Percentiles rank a stretch among this genome's conserved stretches.
phyloP scores from a whole-genome alignment of 2,113 vertebrate genomes.

The Globicephala melas region DNA sequence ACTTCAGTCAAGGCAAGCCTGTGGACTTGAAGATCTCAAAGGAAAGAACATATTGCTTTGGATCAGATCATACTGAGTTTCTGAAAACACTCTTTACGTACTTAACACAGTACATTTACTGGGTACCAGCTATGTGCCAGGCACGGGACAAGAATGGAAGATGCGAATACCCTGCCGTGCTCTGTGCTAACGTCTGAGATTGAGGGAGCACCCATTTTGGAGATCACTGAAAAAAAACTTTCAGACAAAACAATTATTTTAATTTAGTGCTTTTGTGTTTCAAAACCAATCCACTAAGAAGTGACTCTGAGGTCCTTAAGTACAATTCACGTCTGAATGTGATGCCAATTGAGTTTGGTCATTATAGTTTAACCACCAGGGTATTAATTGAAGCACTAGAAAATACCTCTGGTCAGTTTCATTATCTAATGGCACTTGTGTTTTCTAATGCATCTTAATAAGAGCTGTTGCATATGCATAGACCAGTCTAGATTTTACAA shows the following conservation, averaged over 20 bases:
- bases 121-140: neutral
- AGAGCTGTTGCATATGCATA: constrained; percentile 64
- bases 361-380: neutral
- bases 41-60: neutral
- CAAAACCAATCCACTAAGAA: constrained; percentile 59
- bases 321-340: constrained; percentile 53
- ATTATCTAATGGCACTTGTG: constrained; percentile 69
- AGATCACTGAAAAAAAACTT: neutral
- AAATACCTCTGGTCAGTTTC: constrained; percentile 50
- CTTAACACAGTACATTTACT: accelerated
- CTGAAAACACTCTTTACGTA: neutral
- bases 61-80: neutral
- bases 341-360: neutral
- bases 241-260: constrained; percentile 37
- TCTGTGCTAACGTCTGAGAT: neutral
- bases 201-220: neutral
- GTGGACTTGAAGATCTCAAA: neutral
- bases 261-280: constrained; percentile 60
- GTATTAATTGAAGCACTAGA: constrained; percentile 46
- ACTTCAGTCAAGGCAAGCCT: neutral
- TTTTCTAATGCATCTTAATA: constrained; percentile 60
- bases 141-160: neutral
- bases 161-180: accelerated
- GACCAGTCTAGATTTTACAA: constrained; percentile 39
- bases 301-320: constrained; percentile 27